Percentiles rank a stretch among this genome's conserved stretches.
Conservation (phyloP, 2,888 invertebrate genomes). For the Sturmia bella region DNA sequence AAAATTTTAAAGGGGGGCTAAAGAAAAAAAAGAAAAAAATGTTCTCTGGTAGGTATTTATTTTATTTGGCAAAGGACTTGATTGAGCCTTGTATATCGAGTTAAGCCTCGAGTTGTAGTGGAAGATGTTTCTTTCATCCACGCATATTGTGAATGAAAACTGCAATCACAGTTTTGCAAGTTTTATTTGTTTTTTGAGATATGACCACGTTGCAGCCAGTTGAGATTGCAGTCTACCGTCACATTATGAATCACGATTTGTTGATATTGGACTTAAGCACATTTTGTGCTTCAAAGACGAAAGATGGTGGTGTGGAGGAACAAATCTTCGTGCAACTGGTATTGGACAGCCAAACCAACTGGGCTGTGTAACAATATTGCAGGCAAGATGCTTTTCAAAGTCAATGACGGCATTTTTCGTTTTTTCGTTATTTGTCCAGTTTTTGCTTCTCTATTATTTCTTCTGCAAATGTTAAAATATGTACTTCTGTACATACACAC, state of each 20-base stretch:
- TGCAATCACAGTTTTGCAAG: too few species aligned
- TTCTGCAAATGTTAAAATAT: neutral
- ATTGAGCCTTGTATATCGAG: too few species aligned
- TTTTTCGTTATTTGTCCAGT: slow-evolving; percentile 36
- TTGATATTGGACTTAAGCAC: slow-evolving; percentile 44
- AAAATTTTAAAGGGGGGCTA: too few species aligned
- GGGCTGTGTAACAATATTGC: slow-evolving; percentile 39
- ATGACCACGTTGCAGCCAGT: slow-evolving; percentile 45
- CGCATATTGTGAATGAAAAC: too few species aligned
- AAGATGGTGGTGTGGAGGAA: slow-evolving; percentile 1
- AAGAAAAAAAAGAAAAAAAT: too few species aligned
- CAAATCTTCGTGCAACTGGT: slow-evolving; percentile 50
- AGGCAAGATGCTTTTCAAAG: slow-evolving; percentile 52
- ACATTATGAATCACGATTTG: slow-evolving; percentile 65
- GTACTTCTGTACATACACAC: slow-evolving; percentile 24
- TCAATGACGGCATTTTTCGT: slow-evolving; percentile 58
- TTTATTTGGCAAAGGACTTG: too few species aligned
- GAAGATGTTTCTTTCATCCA: too few species aligned
- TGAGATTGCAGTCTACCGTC: slow-evolving; percentile 60
- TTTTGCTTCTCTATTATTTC: slow-evolving; percentile 11
- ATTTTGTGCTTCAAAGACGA: neutral
- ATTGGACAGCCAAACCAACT: slow-evolving; percentile 48
- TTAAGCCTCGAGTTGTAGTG: too few species aligned
- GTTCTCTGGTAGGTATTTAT: too few species aligned
- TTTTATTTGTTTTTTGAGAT: too few species aligned